Base-by-base conservation (phyloP, 35 echinoderm and acorn worm species). In the Apostichopus californicus region DNA sequence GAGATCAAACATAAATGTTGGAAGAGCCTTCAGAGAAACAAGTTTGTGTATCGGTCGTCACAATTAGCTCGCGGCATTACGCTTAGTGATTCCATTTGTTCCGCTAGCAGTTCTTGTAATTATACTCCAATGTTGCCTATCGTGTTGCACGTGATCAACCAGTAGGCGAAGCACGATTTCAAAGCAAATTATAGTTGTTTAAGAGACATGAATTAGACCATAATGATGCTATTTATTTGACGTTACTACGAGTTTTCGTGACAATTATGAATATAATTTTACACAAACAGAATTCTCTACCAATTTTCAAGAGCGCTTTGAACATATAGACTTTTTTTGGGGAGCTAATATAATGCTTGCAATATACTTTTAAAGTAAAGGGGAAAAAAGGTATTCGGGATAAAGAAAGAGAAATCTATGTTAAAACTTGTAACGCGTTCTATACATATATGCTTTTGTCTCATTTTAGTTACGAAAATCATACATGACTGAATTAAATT, bases 201-300 rank as follows among this genome's bases (percentile, higher is more conserved):
- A 85, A 85, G 20, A 54, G 54, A 58, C 81, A 59, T 56, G 81
- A 85, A 85, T 85, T 85, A 85, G 81, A 85, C 81, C 81, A 85
- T 85, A 85, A 85, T 85, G 55, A 85, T 18, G 81, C 54, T 85
- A 85, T 85, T 85, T 85, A 85, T 85, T 85, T 52, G 55, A 85
- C 55, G 81, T 85, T 85, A 24, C 57, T 58, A 85, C 55, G 57
- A 85, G n/a, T 25, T 85, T 58, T 59, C 81, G 81, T 85, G 81
- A 85, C 81, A 52, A 56, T 85, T 85, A 85, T 59, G 55, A 85
- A 85, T 59, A 75, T 75, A 22, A 7, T 75, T 75, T 46, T 14
- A 14, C 14, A n/a, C 71, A 75, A 13, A 61, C 58, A 12, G 12
- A 3, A 61, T 61, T 61, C 58, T 46, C 34, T 46, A 46, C 34